Base-by-base conservation (phyloP, 1,140 invertebrate genomes). In the Nixonia krombeini region DNA sequence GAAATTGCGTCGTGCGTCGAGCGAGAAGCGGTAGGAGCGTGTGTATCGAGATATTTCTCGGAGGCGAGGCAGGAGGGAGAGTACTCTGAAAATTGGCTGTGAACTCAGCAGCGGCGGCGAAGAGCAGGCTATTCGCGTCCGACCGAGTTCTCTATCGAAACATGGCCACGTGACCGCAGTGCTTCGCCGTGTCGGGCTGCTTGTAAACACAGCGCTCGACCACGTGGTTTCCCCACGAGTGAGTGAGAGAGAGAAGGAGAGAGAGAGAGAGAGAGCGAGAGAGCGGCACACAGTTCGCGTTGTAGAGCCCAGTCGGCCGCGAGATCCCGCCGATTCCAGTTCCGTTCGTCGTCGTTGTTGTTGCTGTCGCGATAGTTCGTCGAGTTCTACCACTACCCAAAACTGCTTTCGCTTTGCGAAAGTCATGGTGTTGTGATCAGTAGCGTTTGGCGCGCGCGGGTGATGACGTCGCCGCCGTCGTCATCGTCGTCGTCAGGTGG, bases 121-220 rank as follows among this genome's bases (percentile, higher is more conserved):
- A 41, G 45, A 38, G 5, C 53, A 25, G 12, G 21, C 45, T 37
- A 12, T 23, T 52, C 55, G 25, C 25, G 9, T 29, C 33, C 26
- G 66, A 59, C 57, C 68, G 71, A 72, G 35, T 68, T 58, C 66
- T 66, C 71, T 73, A 72, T 72, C 64, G 73, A 72, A 78, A 79
- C 68, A 77, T 71, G 63, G 70, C 76, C 80, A 82, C 80, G 80
- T 82, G 80, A 82, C 67, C 71, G 52, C 40, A 37, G 52, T 50
- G 9, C 12, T 15, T 12, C 5, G 46, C 33, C 41, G 49, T 44
- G 62, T 62, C 63, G 68, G 51, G 70, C 62, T 58, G 75, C 71
- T 78, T 76, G 79, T 82, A 83, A 82, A 84, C 79, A 84, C 56
- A 56, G 35, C 50, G 16, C 8, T 72, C 71, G 67, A 81, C 80